Percentiles rank a stretch among this genome's conserved stretches.
Conservation (phyloP, 1,140 invertebrate species). For the Drosophila funebris region DNA sequence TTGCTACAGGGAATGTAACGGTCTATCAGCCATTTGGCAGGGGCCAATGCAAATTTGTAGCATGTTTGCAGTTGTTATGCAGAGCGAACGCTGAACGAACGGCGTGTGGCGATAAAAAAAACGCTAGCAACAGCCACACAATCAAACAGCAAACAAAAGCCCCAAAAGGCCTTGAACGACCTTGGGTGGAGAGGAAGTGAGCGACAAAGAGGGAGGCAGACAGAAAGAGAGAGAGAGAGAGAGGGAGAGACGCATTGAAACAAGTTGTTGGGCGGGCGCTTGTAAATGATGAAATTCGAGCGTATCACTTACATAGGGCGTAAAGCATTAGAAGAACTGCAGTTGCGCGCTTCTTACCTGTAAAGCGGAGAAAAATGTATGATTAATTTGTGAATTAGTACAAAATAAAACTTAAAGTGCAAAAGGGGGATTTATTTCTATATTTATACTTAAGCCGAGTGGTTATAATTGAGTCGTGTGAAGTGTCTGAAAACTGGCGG, state of each 20-base stretch:
- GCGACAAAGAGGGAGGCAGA: slow-evolving; percentile 6
- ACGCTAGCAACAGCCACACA: slow-evolving; percentile 12
- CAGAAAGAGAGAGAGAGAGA: not conserved
- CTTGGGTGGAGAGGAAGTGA: slow-evolving; percentile 25
- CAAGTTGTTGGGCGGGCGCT: slow-evolving; percentile 22
- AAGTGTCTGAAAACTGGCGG: not conserved
- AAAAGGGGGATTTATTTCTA: slow-evolving; percentile 8
- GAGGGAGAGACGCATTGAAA: slow-evolving; percentile 17
- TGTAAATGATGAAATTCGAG: slow-evolving; percentile 31
- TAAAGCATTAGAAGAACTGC: not conserved
- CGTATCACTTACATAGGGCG: slow-evolving; percentile 24
- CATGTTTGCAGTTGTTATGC: slow-evolving; percentile 36
- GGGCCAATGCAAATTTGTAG: slow-evolving; percentile 2
- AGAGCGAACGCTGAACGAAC: slow-evolving; percentile 30
- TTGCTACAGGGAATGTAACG: not conserved
- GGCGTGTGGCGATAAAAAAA: slow-evolving; percentile 30
- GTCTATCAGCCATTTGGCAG: not conserved
- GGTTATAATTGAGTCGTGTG: slow-evolving; percentile 12
- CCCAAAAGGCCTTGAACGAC: slow-evolving; percentile 46
- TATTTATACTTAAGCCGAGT: not conserved
- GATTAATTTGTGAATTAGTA: slow-evolving; percentile 1
- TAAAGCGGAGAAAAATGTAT: slow-evolving; percentile 25
- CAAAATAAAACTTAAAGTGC: not conserved
- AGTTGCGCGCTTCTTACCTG: slow-evolving; percentile 45
- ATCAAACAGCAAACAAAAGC: slow-evolving; percentile 41